Base-by-base conservation (phyloP, 1,140 invertebrate genomes). In the Callitettix versicolor region DNA sequence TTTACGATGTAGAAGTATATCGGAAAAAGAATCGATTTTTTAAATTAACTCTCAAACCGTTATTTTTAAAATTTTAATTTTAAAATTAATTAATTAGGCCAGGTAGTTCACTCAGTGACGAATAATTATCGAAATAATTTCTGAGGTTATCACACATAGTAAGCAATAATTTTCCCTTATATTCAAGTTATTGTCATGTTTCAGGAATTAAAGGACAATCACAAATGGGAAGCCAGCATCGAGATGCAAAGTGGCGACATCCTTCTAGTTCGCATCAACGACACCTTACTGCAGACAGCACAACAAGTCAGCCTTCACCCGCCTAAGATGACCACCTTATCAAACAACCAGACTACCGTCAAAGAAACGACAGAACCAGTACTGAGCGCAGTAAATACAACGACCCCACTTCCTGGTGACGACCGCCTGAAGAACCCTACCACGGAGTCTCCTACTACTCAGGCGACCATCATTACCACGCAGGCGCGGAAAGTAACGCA, bases 171-270 rank as follows among this genome's bases (percentile, higher is more conserved):
- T n/a, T n/a, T n/a, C n/a, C n/a, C n/a, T n/a, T n/a, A n/a, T n/a
- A n/a, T n/a, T n/a, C n/a, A n/a, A n/a, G n/a, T n/a, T n/a, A n/a
- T n/a, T n/a, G n/a, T n/a, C 46, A 50, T 18, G 41, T 53, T 54
- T 56, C 58, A 34, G 62, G 65, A 53, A 41, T 58, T 38, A 69
- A 42, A 70, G 73, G 66, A 69, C 75, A 46, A 55, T 53, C 68
- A 77, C 38, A 76, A 73, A 53, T 81, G 79, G 80, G 75, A 79
- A 59, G 79, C 76, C 18, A 67, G 74, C 38, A 74, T 74, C 12
- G 79, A 80, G 64, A 79, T 82, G 38, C 79, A 82, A 65, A 80
- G 76, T 52, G 80, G 79, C 34, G 80, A 82, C 68, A 79, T 82
- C 59, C 73, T 82, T 58, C 75, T 82, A 63, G 79, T 82, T n/a